Evolutionary conservation across 2,113 vertebrate species (phyloP).

Genomic region (Fregetta grallaria): DNA sequence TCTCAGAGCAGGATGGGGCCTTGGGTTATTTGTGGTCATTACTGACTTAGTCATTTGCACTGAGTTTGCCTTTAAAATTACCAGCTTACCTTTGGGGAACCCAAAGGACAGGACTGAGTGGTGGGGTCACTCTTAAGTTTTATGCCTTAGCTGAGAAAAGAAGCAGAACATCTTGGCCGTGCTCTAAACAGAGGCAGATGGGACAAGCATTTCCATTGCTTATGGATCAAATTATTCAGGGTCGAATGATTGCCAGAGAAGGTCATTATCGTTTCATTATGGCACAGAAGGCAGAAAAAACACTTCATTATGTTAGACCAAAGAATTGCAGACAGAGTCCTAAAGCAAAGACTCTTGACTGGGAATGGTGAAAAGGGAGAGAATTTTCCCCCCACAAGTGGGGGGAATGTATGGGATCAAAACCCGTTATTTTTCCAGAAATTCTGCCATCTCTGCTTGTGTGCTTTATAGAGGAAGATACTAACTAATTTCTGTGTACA

Average conservation of each 20-base stretch:
- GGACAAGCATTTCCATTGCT: slow-evolving; percentile 64
- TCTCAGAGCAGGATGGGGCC: neutral
- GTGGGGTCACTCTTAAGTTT: neutral
- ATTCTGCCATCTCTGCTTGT: slow-evolving; percentile 2
- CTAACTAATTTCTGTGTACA: slow-evolving; percentile 4
- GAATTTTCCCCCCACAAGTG: slow-evolving; percentile 30
- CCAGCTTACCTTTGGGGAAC: neutral
- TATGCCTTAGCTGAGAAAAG: neutral
- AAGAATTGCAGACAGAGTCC: slow-evolving; percentile 62
- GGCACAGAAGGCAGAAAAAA: slow-evolving; percentile 68
- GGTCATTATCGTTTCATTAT: slow-evolving; percentile 66
- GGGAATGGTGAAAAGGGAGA: slow-evolving; percentile 37
- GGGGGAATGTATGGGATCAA: neutral
- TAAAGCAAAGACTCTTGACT: slow-evolving; percentile 57
- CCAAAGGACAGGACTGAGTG: neutral
- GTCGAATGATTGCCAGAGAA: slow-evolving; percentile 58
- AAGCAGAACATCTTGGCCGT: neutral
- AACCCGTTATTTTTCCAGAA: slow-evolving; percentile 35
- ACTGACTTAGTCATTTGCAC: neutral
- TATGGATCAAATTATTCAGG: slow-evolving; percentile 67
- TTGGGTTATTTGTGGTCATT: neutral
- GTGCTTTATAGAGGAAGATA: neutral
- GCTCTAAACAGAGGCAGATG: slow-evolving; percentile 57
- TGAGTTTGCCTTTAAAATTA: neutral
- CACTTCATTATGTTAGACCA: slow-evolving; percentile 61